Evolutionary conservation across 2,888 invertebrate genomes (phyloP).

Genomic region (Sicus ferrugineus): DNA sequence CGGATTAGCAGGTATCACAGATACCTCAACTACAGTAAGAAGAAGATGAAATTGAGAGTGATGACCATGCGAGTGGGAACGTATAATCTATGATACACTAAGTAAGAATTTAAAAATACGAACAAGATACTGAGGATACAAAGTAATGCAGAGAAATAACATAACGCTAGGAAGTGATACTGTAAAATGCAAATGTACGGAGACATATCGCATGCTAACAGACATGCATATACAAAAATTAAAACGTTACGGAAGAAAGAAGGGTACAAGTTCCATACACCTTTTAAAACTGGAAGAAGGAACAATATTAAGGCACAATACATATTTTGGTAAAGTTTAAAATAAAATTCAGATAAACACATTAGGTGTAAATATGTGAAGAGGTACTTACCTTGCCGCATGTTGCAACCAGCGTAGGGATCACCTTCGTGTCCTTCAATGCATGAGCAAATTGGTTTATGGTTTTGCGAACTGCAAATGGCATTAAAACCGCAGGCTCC

Average conservation of each 20-base stretch:
- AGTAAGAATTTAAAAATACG: constrained; percentile 13
- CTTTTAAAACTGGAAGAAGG: constrained; percentile 26
- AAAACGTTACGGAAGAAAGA: constrained; percentile 5
- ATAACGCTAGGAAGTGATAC: constrained; percentile 37
- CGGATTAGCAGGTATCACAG: constrained; percentile 69
- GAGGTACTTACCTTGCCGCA: constrained; percentile 68
- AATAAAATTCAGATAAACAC: not conserved
- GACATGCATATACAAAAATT: constrained; percentile 27
- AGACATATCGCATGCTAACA: constrained; percentile 25
- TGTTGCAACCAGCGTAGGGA: constrained; percentile 79
- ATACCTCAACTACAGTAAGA: constrained; percentile 65
- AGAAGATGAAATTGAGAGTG: constrained; percentile 28
- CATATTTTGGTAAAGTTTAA: not conserved
- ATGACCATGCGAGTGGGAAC: constrained; percentile 6
- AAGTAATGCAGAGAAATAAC: not conserved
- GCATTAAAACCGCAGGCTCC: constrained; percentile 80
- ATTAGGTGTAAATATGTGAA: constrained; percentile 11
- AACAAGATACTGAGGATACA: not conserved
- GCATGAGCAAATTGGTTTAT: constrained; percentile 78
- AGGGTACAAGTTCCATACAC: constrained; percentile 14
- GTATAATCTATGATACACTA: constrained; percentile 23
- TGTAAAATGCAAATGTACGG: constrained; percentile 34
- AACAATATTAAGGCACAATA: constrained; percentile 18
- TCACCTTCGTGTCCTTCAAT: constrained; percentile 77
- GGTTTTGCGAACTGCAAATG: constrained; percentile 74